Evolutionary conservation across 1,140 invertebrate genomes (phyloP), one percentile per base, ranked within the genome.

Genomic region (Hydropsyche tenuis): DNA sequence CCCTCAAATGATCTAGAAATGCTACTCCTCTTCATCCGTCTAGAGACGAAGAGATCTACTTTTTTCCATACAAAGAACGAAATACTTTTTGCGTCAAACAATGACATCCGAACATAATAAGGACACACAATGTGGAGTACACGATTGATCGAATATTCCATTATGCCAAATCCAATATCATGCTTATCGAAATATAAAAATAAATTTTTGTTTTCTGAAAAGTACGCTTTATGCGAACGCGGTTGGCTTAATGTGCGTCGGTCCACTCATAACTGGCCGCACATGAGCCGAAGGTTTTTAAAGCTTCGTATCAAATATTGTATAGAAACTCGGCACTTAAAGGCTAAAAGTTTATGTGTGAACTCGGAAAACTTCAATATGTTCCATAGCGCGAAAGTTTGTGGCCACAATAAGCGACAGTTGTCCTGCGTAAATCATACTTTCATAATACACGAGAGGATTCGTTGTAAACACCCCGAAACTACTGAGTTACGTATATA

Each of bases 361-460:
- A 53, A 18, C 48, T 53, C 48, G 48, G 48, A 18, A 53, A 53
- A 53, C 48, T 53, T 53, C 48, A 53, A 53, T 53, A 53, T 53
- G 48, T 53, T 53, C 48, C 30, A 9, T 16, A 16, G 48, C 16
- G n/a, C 16, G 48, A 53, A 53, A 53, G 48, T 53, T 53, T 53
- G 48, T 16, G 48, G 48, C 20, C 48, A 53, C 48, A 53, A 53
- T 53, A 53, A 53, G 48, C 48, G 48, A 53, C 48, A 53, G 48
- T 53, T 53, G 48, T 53, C 48, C 48, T 7, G 48, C 48, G 48
- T 53, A 53, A 53, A 53, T 53, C 48, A 53, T 20, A 53, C 48
- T 53, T 53, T 53, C 48, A 53, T 53, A 53, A 53, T 53, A 53
- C 48, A 18, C 48, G 30, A 37, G 30, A 37, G 30, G 9, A 37